Base-by-base conservation (phyloP, 2,113 vertebrate species). In the Pseudopodoces humilis region DNA sequence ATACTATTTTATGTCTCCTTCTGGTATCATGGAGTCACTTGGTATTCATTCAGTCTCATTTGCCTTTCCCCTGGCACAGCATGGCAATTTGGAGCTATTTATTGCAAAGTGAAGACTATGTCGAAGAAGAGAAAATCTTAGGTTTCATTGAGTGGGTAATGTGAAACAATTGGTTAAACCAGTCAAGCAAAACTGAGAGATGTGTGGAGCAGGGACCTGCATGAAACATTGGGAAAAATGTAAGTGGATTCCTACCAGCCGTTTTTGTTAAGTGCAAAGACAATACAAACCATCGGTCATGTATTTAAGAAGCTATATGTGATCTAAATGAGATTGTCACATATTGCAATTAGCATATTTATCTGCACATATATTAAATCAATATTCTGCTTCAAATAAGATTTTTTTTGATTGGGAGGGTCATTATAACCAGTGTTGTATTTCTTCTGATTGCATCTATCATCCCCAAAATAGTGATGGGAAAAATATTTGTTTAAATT, bases 141-240 rank as follows among this genome's bases (percentile, higher is more conserved):
- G 23, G 0, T 89, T 87, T 89, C 55, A 24, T 47, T 64, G 75
- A 86, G 37, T 52, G 15, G 15, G 35, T 80, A 75, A 88, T 52
- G 41, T 83, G 63, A 95, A 93, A 87, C 43, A 59, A 75, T 67
- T 83, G 81, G 47, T 91, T 92, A 63, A 64, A 75, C 86, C 71
- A 60, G 24, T 52, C 50, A 76, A 62, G 35, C 35, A 72, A 71
- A 46, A 60, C 5, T 77, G 78, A 83, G 74, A 70, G 25, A 20
- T 77, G 21, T 83, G 44, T 55, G 24, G 33, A 39, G 39, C 21
- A 22, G 24, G 13, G 41, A 13, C 39, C 35, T 44, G 25, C 31
- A 30, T 30, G 25, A 93, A 90, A 64, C 46, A 25, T 11, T 44
- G 37, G 0, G 2, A 21, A 52, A 67, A 91, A 65, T 37, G 6